phyloP scores from a whole-genome alignment of 2,888 invertebrate species.

The Polydrusus cervinus region DNA sequence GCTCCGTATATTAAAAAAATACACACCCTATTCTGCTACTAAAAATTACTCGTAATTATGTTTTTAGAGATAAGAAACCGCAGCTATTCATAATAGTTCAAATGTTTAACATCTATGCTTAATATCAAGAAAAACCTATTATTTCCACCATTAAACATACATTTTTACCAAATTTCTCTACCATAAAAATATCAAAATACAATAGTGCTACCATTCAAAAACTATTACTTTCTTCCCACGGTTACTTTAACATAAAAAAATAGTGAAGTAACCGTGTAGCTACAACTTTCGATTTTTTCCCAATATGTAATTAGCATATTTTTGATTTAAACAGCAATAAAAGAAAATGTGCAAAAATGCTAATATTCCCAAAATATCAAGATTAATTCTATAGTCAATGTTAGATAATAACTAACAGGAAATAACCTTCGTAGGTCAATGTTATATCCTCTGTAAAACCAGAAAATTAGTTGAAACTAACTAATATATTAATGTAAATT shows the following conservation, averaged over 20 bases:
- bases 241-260: not conserved
- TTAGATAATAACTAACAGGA: constrained; percentile 5
- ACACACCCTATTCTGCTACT: too few species aligned
- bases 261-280: not conserved
- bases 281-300: not conserved
- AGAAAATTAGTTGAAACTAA: not conserved
- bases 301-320: not conserved
- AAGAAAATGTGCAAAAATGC: not conserved
- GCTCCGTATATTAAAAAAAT: too few species aligned
- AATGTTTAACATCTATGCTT: too few species aligned
- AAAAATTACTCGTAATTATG: too few species aligned
- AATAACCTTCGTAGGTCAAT: constrained; percentile 6
- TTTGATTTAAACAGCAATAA: not conserved
- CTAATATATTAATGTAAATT: not conserved
- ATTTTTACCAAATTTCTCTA: too few species aligned
- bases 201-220: too few species aligned
- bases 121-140: too few species aligned
- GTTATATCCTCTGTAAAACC: not conserved
- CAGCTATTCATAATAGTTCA: too few species aligned
- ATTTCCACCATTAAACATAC: too few species aligned
- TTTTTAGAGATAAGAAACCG: too few species aligned
- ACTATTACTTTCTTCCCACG: not conserved
- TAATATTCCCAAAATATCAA: not conserved
- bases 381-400: not conserved
- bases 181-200: too few species aligned